Conservation (phyloP, 2,888 invertebrate species). For the Anorthoa munda region DNA sequence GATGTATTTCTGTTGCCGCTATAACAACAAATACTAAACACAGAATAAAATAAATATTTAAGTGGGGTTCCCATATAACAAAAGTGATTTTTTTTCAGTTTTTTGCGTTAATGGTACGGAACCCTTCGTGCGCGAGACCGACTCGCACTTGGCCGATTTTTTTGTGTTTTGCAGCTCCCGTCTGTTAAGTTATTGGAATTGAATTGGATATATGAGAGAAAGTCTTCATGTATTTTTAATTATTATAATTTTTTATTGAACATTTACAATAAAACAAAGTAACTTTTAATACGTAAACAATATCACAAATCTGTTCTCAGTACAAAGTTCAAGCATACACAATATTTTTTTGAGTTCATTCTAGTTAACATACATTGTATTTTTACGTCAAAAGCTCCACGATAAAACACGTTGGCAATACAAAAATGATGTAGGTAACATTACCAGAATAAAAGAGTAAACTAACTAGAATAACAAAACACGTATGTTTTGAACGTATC, state of each 20-base stretch:
- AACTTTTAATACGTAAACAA: neutral
- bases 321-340: constrained; percentile 31
- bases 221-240: neutral
- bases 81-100: too few relatives aligned
- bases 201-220: neutral
- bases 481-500: constrained; percentile 72
- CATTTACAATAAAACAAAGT: neutral
- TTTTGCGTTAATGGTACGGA: too few relatives aligned
- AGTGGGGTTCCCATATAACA: too few relatives aligned
- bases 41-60: too few relatives aligned
- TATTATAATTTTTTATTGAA: neutral
- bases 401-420: constrained; percentile 41
- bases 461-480: constrained; percentile 71
- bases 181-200: neutral
- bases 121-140: too few relatives aligned
- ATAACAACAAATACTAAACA: too few relatives aligned
- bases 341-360: constrained; percentile 9
- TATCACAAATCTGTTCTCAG: neutral
- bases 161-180: neutral
- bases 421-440: constrained; percentile 56
- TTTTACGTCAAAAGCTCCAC: constrained; percentile 35
- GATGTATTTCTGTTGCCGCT: too few relatives aligned
- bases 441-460: constrained; percentile 63
- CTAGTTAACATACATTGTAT: constrained; percentile 35
- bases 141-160: too few relatives aligned